Evolutionary conservation across 2,888 invertebrate genomes (phyloP).

Genomic region (Eupithecia exiguata): DNA sequence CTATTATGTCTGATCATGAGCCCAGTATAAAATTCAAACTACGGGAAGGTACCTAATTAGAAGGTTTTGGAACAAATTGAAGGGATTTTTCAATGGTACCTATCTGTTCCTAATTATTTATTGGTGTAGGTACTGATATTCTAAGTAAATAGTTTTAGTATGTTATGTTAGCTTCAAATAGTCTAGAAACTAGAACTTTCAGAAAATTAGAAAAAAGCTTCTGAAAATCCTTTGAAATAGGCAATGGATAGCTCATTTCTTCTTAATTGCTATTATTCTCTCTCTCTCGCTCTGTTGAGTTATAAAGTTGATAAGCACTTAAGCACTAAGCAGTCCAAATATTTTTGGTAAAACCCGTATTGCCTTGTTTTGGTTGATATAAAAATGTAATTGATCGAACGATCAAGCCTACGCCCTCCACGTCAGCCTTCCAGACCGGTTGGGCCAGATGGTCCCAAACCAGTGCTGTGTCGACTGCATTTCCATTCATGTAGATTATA

Average conservation of each 20-base stretch:
- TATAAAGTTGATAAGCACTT: background rate
- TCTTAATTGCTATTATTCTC: background rate
- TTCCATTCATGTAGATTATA: conserved; percentile 33
- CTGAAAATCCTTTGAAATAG: background rate
- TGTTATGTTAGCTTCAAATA: too few species aligned
- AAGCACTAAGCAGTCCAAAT: background rate
- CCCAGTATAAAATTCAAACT: too few species aligned
- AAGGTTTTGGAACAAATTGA: too few species aligned
- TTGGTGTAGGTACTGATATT: too few species aligned
- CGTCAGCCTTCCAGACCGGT: conserved; percentile 25
- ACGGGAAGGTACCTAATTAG: too few species aligned
- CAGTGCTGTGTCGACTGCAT: conserved; percentile 18
- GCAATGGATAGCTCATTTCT: too few species aligned
- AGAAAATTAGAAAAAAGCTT: background rate
- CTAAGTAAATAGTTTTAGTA: too few species aligned
- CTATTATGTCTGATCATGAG: too few species aligned
- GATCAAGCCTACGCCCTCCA: conserved; percentile 10
- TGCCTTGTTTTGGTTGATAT: conserved; percentile 6
- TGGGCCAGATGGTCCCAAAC: conserved; percentile 32
- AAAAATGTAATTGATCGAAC: background rate
- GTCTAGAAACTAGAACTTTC: background rate
- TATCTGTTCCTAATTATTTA: too few species aligned
- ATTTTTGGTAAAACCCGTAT: background rate
- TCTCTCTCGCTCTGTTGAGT: too few species aligned
- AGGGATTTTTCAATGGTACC: too few species aligned